Percentiles rank a stretch among this genome's conserved stretches.
Evolutionary conservation across 2,113 vertebrate species (phyloP).

Genomic region (Chionodraco myersi): DNA sequence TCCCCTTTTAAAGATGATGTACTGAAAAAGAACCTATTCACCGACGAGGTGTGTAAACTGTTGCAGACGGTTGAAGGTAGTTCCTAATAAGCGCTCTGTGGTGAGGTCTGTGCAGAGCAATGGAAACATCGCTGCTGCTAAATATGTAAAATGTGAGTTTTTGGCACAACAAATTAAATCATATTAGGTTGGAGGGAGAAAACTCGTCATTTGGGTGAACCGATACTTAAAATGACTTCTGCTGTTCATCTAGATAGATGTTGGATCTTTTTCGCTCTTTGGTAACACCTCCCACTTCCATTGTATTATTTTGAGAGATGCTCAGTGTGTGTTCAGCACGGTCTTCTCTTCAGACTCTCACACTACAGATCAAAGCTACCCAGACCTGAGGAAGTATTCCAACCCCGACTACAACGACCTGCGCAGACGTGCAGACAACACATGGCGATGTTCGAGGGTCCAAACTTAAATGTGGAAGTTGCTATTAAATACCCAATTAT

Average conservation of each 20-base stretch:
- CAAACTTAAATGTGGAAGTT: constrained; percentile 67
- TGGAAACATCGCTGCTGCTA: no score
- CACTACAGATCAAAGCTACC: constrained; percentile 4
- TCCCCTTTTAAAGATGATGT: no score
- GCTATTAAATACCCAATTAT: constrained; percentile 78
- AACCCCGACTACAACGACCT: constrained; percentile 39
- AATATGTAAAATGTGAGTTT: no score
- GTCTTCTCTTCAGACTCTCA: background rate
- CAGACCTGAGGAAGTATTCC: background rate
- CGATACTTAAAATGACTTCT: background rate
- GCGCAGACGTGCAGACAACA: constrained; percentile 54
- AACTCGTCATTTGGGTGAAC: constrained; percentile 2
- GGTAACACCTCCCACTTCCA: background rate
- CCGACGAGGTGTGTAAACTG: no score
- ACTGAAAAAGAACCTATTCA: no score
- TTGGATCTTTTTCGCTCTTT: background rate
- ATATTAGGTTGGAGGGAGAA: no score
- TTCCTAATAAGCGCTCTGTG: no score
- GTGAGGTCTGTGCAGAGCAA: no score
- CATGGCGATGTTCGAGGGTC: constrained; percentile 66
- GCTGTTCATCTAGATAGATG: background rate
- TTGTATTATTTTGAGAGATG: background rate
- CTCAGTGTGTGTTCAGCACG: background rate
- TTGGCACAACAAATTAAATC: no score
- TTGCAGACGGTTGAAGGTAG: no score